Base-by-base conservation (phyloP, 2,113 vertebrate species). In the Hippocampus abdominalis region DNA sequence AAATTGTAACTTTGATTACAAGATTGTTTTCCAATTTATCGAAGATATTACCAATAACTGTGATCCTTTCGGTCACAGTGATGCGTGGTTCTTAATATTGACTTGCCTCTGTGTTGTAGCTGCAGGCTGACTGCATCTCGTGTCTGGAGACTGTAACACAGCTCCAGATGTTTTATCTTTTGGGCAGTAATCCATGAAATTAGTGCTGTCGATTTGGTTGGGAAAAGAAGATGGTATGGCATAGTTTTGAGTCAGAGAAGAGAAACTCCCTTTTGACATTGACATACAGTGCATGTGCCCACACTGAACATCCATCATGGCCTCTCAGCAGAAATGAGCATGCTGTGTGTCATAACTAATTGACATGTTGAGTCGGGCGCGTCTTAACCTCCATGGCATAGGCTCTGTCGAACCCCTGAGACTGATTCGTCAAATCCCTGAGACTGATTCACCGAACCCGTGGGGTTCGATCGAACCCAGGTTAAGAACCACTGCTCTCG, bases 171-270 rank as follows among this genome's bases (percentile, higher is more conserved):
- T 64, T 54, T n/a, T 15, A 57, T 23, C 39, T 40, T 59, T 64
- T 36, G 21, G 46, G 76, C 68, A 70, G 57, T 64, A 62, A 78
- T 62, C 81, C 77, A 78, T 81, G 75, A 81, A 78, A 81, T 80
- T 53, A 80, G 65, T 71, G 64, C 64, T 72, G 76, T 72, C 66
- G 68, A 23, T 70, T 63, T 4, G 68, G 42, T 56, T 53, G 57
- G 63, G 66, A 60, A 25, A 56, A 69, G 64, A 72, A 16, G 56
- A 48, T 57, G 48, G 57, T 49, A 56, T n/a, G 32, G 64, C 48
- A 29, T 60, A 46, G 68, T 67, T 44, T 62, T 46, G 0, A 65
- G n/a, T 75, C 62, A 70, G 51, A 68, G n/a, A n/a, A n/a, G n/a
- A n/a, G n/a, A n/a, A n/a, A 76, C 21, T 0, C 42, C 21, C 68